Conservation (phyloP, 2,888 invertebrate genomes). For the Gasteruption jaculator region DNA sequence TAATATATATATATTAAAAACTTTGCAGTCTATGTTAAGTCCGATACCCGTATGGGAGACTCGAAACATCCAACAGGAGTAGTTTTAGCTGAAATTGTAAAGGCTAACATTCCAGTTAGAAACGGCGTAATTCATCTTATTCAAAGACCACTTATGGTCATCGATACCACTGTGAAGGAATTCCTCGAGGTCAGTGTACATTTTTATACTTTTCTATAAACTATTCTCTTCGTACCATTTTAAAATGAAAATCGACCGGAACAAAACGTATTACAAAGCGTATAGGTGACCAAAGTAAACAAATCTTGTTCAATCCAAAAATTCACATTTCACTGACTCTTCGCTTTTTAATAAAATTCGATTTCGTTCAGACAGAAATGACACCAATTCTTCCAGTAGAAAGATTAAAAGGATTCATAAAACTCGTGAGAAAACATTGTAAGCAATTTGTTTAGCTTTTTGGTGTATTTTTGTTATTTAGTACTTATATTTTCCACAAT, state of each 20-base stretch:
- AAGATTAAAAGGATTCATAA: no score
- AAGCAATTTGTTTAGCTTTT: no score
- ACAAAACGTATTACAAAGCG: no score
- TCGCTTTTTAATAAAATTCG: no score
- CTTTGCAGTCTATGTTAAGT: conserved; percentile 76
- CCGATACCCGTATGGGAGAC: conserved; percentile 77
- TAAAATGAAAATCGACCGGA: conserved; percentile 1
- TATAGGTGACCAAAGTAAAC: no score
- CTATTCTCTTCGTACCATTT: neutral
- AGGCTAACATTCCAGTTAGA: conserved; percentile 85
- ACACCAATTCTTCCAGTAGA: no score
- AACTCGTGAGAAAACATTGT: no score
- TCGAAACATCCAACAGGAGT: conserved; percentile 75
- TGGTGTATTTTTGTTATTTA: no score
- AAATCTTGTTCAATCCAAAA: no score
- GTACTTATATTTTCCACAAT: no score
- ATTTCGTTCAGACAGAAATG: no score
- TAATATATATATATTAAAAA: no score
- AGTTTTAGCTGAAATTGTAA: conserved; percentile 81
- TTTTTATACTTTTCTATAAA: neutral
- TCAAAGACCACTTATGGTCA: conserved; percentile 85
- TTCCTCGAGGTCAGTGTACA: conserved; percentile 72
- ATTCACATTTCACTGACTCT: neutral
- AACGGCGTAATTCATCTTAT: conserved; percentile 93
- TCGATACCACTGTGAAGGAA: conserved; percentile 81